A percentile compares a stretch with the other conserved stretches of the same genome.
Conservation (phyloP, 2,797 vertebrate species). For the Molossus molossus region DNA sequence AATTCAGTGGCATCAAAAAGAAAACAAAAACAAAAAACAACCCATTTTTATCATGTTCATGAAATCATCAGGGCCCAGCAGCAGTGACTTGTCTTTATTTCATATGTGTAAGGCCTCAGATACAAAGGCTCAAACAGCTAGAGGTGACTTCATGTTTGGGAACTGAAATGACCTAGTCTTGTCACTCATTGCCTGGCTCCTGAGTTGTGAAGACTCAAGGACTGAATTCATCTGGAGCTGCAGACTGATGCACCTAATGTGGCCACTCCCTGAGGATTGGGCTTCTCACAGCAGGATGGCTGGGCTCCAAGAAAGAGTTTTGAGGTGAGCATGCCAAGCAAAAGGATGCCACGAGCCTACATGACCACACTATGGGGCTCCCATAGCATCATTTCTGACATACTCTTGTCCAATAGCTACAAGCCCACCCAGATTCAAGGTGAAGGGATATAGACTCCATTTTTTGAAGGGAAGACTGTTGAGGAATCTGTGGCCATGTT, state of each 20-base stretch:
- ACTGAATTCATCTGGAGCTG: background rate
- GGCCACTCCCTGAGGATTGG: background rate
- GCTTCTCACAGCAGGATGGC: background rate
- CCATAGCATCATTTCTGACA: background rate
- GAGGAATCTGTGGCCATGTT: background rate
- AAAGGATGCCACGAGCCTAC: background rate
- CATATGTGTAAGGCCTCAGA: background rate
- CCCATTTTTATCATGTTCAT: slow-evolving; percentile 9
- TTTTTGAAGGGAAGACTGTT: slow-evolving; percentile 7
- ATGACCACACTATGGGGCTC: background rate
- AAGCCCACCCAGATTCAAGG: background rate
- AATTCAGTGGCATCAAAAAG: background rate
- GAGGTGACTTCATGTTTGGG: background rate
- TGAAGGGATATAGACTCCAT: background rate
- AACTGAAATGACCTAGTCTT: background rate
- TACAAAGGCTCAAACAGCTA: background rate
- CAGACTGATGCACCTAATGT: background rate
- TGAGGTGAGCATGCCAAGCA: background rate
- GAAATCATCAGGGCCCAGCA: background rate
- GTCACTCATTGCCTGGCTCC: background rate
- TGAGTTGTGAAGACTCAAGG: background rate
- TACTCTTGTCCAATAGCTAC: background rate
- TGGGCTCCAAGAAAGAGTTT: background rate
- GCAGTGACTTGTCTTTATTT: background rate
- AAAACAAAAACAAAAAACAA: no score